Percentiles rank a stretch among this genome's conserved stretches.
phyloP scores from a whole-genome alignment of 2,888 invertebrate species.

The Epinotia ramella region DNA sequence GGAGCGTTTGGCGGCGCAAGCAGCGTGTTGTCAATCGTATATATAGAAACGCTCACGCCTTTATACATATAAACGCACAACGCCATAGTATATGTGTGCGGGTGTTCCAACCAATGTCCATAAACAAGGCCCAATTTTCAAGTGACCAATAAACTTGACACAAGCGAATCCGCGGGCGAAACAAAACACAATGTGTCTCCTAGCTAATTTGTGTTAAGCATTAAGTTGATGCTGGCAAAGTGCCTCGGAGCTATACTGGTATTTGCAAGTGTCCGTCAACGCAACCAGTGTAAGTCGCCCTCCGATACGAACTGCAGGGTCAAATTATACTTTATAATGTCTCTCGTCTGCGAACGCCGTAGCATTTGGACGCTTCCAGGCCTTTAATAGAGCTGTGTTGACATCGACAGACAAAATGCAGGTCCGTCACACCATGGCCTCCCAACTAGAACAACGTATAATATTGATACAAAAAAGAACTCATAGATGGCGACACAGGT shows the following conservation, averaged over 20 bases:
- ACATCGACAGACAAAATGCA: not conserved
- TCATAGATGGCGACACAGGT: too few species aligned
- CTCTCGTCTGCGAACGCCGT: not conserved
- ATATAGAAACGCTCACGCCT: too few species aligned
- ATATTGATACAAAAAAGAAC: too few species aligned
- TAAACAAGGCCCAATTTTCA: not conserved
- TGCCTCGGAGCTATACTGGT: not conserved
- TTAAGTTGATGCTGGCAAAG: constrained; percentile 18
- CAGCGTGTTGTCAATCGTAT: too few species aligned
- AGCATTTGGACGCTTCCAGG: not conserved
- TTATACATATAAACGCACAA: too few species aligned
- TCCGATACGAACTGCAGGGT: not conserved
- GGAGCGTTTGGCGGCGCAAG: too few species aligned
- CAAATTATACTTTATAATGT: not conserved
- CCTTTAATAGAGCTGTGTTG: not conserved
- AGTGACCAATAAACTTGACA: constrained; percentile 1
- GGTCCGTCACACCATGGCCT: too few species aligned
- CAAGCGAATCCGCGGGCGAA: not conserved
- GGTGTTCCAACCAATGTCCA: not conserved
- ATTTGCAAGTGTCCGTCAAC: not conserved
- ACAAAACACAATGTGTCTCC: constrained; percentile 1
- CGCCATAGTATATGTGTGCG: too few species aligned
- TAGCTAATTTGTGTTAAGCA: constrained; percentile 11
- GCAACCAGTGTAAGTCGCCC: not conserved
- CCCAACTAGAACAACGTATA: too few species aligned